Evolutionary conservation across 2,113 vertebrate genomes (phyloP).

Genomic region (Pungitius pungitius): DNA sequence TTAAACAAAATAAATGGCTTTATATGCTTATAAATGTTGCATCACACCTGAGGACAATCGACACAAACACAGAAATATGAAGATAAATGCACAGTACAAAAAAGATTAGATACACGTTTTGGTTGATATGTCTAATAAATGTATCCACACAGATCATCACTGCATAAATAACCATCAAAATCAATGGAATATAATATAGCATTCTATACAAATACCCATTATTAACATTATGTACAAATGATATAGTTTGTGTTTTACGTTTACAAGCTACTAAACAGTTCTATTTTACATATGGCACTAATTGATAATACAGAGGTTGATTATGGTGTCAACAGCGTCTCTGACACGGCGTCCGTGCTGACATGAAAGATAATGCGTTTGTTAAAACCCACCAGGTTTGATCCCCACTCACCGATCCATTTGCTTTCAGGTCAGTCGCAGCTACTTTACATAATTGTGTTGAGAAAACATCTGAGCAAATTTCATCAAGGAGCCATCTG

Average conservation of each 20-base stretch:
- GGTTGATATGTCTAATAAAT: conserved; percentile 12
- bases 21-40: conserved; percentile 33
- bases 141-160: conserved; percentile 55
- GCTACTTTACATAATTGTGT: conserved; percentile 44
- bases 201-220: conserved; percentile 55
- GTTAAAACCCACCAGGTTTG: conserved; percentile 39
- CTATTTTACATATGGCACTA: conserved; percentile 6
- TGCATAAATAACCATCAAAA: conserved; percentile 54
- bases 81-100: conserved; percentile 54
- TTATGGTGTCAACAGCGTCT: conserved; percentile 15
- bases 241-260: not conserved
- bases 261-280: conserved; percentile 24
- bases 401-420: conserved; percentile 46
- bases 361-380: conserved; percentile 27
- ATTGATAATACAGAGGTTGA: conserved; percentile 23
- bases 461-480: conserved; percentile 45
- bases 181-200: conserved; percentile 31
- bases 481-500: conserved; percentile 58
- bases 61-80: conserved; percentile 26
- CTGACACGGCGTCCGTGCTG: conserved; percentile 5
- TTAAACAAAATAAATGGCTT: conserved; percentile 56
- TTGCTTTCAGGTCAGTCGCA: conserved; percentile 48
- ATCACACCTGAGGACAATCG: conserved; percentile 28
- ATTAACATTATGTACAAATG: conserved; percentile 63
- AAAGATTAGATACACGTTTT: conserved; percentile 36